Evolutionary conservation across 2,113 vertebrate species (phyloP), one percentile per base, ranked within the genome.

Genomic region (Oncorhynchus gorbuscha): DNA sequence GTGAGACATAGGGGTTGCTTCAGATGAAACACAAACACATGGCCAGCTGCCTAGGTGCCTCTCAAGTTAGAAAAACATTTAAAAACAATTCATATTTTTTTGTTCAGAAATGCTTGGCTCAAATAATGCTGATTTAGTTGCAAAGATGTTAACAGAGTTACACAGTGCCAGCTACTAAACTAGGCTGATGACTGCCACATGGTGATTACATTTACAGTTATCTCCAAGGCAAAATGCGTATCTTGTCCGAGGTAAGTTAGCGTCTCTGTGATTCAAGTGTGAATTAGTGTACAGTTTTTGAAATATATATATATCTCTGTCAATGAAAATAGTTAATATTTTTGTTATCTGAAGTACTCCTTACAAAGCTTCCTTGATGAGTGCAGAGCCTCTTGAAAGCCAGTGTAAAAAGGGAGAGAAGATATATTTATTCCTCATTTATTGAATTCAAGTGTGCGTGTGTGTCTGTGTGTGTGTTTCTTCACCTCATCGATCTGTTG

Each of bases 401-500:
- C 97, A 98, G 91, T 67, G 0, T 69, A 81, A 51, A 82, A 45
- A 75, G 58, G 26, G 8, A 45, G 18, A 61, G 70, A 72, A 62
- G 32, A 51, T 51, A 6, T n/a, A 66, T 58, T 22, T 22, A 64
- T 58, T 64, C 5, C 20, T 12, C 35, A 5, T 61, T 4, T 22
- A 51, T 58, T 61, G 55, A 45, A 3, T 73, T 32, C 11, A 4
- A 49, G 14, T 62, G n/a, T 39, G 72, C 4, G 45, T 24, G 18
- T 74, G 61, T 74, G 11, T 22, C 28, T 28, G 20, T 48, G 49
- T 59, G 71, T 65, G 32, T 71, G 28, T 66, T n/a, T 77, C 24
- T 89, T 26, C 79, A 96, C 97, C 88, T 94, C 79, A 62, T 98
- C 95, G 12, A 99, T 99, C 83, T 97, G 92, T 59, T 94, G 90